Evolutionary conservation across 2,113 vertebrate species (phyloP).

Genomic region (Chamaetylas fuelleborni): DNA sequence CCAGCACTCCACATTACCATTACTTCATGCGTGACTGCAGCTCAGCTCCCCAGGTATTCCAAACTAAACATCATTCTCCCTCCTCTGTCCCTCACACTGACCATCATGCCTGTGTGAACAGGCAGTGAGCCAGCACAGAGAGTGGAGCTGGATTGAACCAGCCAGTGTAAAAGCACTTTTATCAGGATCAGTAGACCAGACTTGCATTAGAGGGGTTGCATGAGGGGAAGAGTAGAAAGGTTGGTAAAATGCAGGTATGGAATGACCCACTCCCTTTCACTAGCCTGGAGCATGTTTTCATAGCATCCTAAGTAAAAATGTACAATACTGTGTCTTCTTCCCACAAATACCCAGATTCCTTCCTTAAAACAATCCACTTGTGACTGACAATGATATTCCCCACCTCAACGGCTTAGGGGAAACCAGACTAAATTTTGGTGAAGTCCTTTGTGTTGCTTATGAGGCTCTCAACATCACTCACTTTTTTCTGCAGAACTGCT

Average conservation of each 20-base stretch:
- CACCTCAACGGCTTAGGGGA: background rate
- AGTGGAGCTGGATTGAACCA: background rate
- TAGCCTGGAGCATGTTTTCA: background rate
- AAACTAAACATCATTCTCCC: background rate
- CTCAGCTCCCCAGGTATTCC: background rate
- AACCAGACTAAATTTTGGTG: background rate
- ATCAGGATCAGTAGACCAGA: background rate
- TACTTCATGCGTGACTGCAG: background rate
- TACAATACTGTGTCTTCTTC: background rate
- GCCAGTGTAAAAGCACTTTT: background rate
- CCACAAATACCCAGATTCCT: background rate
- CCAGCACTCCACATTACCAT: background rate
- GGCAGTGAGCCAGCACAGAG: background rate
- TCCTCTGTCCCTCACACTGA: background rate
- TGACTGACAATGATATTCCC: background rate
- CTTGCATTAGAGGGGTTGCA: background rate
- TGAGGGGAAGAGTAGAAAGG: background rate
- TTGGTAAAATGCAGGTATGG: background rate
- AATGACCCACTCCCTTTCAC: background rate
- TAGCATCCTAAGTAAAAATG: background rate
- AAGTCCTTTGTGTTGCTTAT: background rate
- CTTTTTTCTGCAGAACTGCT: background rate
- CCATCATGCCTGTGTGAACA: background rate
- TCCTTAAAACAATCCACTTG: background rate
- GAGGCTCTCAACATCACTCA: background rate